Evolutionary conservation across 2,888 invertebrate species (phyloP), one percentile per base, ranked within the genome.

Genomic region (Clanis bilineata): DNA sequence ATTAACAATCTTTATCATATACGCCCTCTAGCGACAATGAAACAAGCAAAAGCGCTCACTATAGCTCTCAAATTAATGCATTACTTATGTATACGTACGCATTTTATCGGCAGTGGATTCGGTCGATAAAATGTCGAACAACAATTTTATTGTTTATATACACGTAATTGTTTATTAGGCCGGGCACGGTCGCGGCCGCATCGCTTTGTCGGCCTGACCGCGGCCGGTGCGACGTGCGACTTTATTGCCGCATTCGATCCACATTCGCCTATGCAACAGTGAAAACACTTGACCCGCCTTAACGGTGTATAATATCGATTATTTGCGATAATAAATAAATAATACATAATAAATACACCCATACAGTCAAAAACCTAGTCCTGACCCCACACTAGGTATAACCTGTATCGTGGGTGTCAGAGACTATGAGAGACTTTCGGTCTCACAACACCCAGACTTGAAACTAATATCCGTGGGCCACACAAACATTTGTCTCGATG

Each of bases 131-230:
- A 73, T 69, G 67, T 78, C 78, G 83, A 80, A 78, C 80, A 79
- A 82, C 80, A 78, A 83, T 81, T 83, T 81, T 77, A 79, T 74
- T 86, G 85, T 86, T 86, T 85, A 86, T 85, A 86, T 85, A 83
- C 78, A 75, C 76, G 80, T 90, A 88, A 89, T 90, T 89, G 87
- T 90, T 90, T 88, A 86, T 86, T 82, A 83, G 80, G 79, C 73
- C 51, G 18, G 15, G 25, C 21, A 25, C 25, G 51, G 47, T 57
- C 41, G 28, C 39, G 51, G 12, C n/a, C 23, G 39, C 57, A 59
- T 62, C 57, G 71, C 88, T 89, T 90, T 88, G 88, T 83, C 84
- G 85, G 84, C 66, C 68, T 63, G 67, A 68, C 72, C 75, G 73
- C 84, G 85, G 84, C 66, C 68, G 63, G 67, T 69, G 72, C 75